phyloP scores from a whole-genome alignment of 2,113 vertebrate genomes.

The Zosterops hypoxanthus region DNA sequence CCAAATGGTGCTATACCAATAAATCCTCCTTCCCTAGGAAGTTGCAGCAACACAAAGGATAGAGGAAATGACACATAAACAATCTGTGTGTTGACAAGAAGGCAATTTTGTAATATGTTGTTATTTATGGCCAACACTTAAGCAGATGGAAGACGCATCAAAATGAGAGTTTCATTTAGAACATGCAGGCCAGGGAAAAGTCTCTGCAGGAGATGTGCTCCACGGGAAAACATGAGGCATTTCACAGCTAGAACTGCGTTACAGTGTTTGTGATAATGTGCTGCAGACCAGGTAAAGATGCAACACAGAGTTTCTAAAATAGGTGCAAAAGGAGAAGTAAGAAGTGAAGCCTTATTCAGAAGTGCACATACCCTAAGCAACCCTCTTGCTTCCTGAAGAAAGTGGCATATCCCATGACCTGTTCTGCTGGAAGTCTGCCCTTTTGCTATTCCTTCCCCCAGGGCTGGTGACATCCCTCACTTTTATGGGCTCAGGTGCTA shows the following conservation, averaged over 20 bases:
- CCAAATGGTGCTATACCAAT: constrained; percentile 55
- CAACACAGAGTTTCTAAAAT: background rate
- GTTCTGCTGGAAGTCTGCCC: background rate
- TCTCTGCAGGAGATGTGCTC: background rate
- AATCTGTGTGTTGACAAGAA: constrained; percentile 54
- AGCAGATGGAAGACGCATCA: constrained; percentile 55
- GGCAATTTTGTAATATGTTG: constrained; percentile 44
- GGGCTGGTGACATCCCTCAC: background rate
- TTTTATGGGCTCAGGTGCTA: background rate
- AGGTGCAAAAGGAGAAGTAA: background rate
- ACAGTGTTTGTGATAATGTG: background rate
- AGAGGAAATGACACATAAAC: constrained; percentile 57
- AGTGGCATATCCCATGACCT: fast-evolving
- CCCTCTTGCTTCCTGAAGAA: background rate
- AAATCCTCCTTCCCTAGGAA: constrained; percentile 50
- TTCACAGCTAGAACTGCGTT: background rate
- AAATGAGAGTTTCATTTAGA: constrained; percentile 13
- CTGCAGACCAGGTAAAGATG: background rate
- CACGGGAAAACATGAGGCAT: background rate
- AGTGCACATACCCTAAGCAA: background rate
- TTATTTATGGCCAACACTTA: constrained; percentile 49
- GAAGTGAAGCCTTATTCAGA: background rate
- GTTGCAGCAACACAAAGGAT: constrained; percentile 34
- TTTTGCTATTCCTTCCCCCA: background rate
- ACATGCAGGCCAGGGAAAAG: background rate